Percentiles rank a stretch among this genome's conserved stretches.
Conservation (phyloP, 2,888 invertebrate genomes). For the Tridacna gigas region DNA sequence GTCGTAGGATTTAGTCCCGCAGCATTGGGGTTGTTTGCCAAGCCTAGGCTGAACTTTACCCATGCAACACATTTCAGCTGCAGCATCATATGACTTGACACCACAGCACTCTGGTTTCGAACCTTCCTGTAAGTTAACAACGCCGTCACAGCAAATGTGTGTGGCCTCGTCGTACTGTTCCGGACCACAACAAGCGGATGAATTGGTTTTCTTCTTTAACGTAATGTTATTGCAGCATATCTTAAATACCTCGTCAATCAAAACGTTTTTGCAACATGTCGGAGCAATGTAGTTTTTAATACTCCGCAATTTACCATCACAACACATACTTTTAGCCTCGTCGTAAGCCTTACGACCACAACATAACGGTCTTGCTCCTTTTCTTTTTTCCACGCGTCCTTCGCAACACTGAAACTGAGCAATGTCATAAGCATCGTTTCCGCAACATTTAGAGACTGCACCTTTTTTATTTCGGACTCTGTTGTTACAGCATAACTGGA, state of each 20-base stretch:
- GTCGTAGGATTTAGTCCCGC: slow-evolving; percentile 47
- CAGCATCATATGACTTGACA: slow-evolving; percentile 44
- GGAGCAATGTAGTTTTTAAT: slow-evolving; percentile 44
- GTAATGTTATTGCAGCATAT: slow-evolving; percentile 51
- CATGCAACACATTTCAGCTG: slow-evolving; percentile 53
- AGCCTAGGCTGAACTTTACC: slow-evolving; percentile 43
- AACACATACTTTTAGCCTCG: slow-evolving; percentile 49
- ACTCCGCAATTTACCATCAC: slow-evolving; percentile 40
- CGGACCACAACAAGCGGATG: slow-evolving; percentile 51
- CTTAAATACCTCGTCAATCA: slow-evolving; percentile 44
- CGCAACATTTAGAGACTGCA: slow-evolving; percentile 54
- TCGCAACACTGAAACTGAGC: slow-evolving; percentile 52
- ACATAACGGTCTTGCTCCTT: slow-evolving; percentile 47
- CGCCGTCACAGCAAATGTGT: slow-evolving; percentile 50
- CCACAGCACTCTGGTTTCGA: slow-evolving; percentile 55
- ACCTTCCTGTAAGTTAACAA: slow-evolving; percentile 38
- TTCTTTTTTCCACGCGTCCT: slow-evolving; percentile 41
- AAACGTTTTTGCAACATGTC: slow-evolving; percentile 44
- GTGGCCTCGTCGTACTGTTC: slow-evolving; percentile 44
- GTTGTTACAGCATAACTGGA: slow-evolving; percentile 48
- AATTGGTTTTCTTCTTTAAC: slow-evolving; percentile 34
- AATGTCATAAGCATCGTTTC: slow-evolving; percentile 45
- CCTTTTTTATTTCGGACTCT: slow-evolving; percentile 50
- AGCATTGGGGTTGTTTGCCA: slow-evolving; percentile 50
- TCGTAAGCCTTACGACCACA: slow-evolving; percentile 53